Evolutionary conservation across 2,888 invertebrate species (phyloP).

Genomic region (Agonum fuliginosum): DNA sequence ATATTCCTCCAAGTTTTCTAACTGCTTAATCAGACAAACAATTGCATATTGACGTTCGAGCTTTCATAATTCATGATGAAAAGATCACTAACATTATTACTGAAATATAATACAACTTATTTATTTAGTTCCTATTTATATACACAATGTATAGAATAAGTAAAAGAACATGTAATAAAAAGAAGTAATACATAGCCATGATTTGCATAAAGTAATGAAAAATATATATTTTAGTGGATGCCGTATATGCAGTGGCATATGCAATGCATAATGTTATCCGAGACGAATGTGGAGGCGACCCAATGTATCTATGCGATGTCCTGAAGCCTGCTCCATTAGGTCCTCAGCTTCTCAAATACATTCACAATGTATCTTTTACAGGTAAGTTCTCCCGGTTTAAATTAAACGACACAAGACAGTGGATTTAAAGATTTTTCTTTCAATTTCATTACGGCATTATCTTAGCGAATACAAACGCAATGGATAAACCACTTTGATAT

Average conservation of each 20-base stretch:
- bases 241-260: conserved; percentile 85
- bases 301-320: conserved; percentile 71
- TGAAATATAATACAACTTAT: too few species aligned
- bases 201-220: too few species aligned
- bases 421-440: background rate
- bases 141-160: too few species aligned
- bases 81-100: too few species aligned
- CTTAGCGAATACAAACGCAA: too few species aligned
- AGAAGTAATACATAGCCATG: too few species aligned
- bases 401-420: too few species aligned
- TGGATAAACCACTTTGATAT: too few species aligned
- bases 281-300: conserved; percentile 75
- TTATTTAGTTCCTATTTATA: too few species aligned
- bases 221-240: conserved; percentile 82
- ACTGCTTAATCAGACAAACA: background rate
- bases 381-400: conserved; percentile 68
- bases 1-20: conserved; percentile 12
- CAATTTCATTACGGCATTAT: too few species aligned
- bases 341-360: conserved; percentile 77
- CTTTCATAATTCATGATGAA: too few species aligned
- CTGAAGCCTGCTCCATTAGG: conserved; percentile 75
- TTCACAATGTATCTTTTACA: conserved; percentile 78
- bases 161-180: too few species aligned
- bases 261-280: conserved; percentile 79
- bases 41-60: background rate